Evolutionary conservation across 1,140 invertebrate species (phyloP).

Genomic region (Brachionus koreanus): DNA sequence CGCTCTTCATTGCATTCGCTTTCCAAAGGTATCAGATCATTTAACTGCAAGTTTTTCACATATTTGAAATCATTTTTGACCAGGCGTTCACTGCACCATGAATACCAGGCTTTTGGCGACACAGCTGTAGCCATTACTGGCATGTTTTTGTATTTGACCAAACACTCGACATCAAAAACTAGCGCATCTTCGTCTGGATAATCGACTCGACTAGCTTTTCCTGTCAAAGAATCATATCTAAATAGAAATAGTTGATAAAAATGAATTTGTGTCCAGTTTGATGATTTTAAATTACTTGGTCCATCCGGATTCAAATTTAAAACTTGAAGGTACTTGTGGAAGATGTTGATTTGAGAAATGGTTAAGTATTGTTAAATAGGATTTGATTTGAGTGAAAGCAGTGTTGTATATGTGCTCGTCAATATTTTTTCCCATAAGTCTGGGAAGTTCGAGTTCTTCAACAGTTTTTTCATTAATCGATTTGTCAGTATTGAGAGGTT

Average conservation of each 20-base stretch:
- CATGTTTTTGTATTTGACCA: conserved; percentile 73
- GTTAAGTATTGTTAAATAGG: conserved; percentile 63
- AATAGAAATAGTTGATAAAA: neutral
- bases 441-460: conserved; percentile 71
- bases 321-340: conserved; percentile 65
- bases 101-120: conserved; percentile 80
- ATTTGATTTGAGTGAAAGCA: conserved; percentile 68
- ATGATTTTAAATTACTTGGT: conserved; percentile 11
- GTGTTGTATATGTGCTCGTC: conserved; percentile 82
- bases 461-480: conserved; percentile 55
- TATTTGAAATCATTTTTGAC: conserved; percentile 54
- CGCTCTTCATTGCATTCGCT: conserved; percentile 55
- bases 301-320: conserved; percentile 63
- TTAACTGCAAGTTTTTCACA: conserved; percentile 54
- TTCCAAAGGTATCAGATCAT: conserved; percentile 81
- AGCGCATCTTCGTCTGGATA: conserved; percentile 67
- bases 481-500: neutral
- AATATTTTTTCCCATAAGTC: conserved; percentile 71
- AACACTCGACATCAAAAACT: conserved; percentile 93
- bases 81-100: conserved; percentile 64
- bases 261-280: neutral
- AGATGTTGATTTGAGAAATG: conserved; percentile 50
- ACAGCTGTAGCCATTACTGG: conserved; percentile 87
- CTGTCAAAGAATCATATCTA: neutral
- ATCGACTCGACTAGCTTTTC: neutral